phyloP scores from a whole-genome alignment of 2,113 vertebrate species.

The Craseonycteris thonglongyai region DNA sequence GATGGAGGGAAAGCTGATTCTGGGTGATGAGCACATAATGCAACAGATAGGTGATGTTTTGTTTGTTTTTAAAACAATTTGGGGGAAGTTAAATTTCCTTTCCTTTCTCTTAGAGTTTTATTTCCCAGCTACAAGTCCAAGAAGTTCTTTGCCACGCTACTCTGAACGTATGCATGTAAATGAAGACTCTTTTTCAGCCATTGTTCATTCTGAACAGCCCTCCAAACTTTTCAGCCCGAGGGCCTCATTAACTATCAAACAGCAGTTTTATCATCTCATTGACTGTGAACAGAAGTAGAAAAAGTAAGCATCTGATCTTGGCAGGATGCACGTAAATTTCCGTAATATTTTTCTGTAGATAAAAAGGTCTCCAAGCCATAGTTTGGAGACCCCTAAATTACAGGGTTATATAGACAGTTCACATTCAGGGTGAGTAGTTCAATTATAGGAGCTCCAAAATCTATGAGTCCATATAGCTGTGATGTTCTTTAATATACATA shows the following conservation, averaged over 20 bases:
- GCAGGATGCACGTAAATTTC: no score
- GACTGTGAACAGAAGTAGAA: no score
- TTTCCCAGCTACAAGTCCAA: not conserved
- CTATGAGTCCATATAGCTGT: not conserved
- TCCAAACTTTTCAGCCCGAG: no score
- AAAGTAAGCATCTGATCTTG: no score
- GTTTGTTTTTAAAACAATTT: not conserved
- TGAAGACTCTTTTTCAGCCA: fast-evolving
- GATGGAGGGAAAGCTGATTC: no score
- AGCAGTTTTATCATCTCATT: no score
- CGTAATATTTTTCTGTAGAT: no score
- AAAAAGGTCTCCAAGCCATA: no score
- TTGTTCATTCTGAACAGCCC: not conserved
- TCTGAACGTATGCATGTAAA: not conserved
- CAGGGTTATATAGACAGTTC: not conserved
- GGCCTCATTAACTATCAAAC: no score
- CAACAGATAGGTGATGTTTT: no score
- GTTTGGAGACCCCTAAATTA: no score
- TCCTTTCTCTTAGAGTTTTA: not conserved
- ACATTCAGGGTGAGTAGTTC: not conserved
- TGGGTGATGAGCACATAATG: no score
- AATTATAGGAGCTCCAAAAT: not conserved
- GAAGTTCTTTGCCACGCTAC: not conserved
- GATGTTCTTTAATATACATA: not conserved
- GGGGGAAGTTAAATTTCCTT: not conserved